phyloP scores from a whole-genome alignment of 37 sponge, comb jelly and placozoan genomes.

The Geodia barretti region DNA sequence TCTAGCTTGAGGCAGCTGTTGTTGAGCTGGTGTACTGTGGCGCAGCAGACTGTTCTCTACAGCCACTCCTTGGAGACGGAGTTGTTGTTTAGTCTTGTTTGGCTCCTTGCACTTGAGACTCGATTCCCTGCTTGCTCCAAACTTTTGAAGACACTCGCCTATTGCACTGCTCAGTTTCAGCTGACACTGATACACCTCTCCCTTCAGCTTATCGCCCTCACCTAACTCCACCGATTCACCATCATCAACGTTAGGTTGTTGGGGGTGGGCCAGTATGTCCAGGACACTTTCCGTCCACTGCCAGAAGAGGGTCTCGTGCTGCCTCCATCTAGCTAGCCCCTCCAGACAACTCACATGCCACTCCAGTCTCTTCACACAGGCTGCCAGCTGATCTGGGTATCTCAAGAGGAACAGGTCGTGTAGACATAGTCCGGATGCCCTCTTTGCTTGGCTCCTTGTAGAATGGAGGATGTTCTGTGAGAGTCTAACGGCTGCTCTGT shows the following conservation, averaged over 20 bases:
- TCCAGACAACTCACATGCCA: slow-evolving; percentile 6
- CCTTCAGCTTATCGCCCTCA: too few species aligned
- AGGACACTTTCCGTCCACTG: slow-evolving; percentile 77
- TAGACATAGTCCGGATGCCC: slow-evolving; percentile 4
- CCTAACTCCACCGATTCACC: too few species aligned
- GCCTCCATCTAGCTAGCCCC: slow-evolving; percentile 44
- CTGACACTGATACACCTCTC: too few species aligned
- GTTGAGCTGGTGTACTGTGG: too few species aligned
- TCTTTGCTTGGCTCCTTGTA: not conserved
- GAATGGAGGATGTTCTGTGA: not conserved
- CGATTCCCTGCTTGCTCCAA: too few species aligned
- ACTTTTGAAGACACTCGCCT: not conserved
- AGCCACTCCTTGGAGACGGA: too few species aligned
- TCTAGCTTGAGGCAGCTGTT: too few species aligned
- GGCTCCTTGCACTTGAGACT: too few species aligned
- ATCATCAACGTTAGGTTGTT: not conserved
- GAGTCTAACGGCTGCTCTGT: not conserved
- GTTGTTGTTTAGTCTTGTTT: too few species aligned
- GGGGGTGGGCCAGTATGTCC: too few species aligned
- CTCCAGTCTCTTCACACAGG: slow-evolving; percentile 18
- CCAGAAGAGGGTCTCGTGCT: slow-evolving; percentile 54
- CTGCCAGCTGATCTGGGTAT: slow-evolving; percentile 42
- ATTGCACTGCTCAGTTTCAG: not conserved
- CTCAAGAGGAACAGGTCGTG: slow-evolving; percentile 43
- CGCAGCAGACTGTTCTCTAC: not conserved